These are phyloP conservation scores for Neopipo cinnamomea DNA, from an alignment of 2,113 vertebrate genomes.

Conservation along the genomic window DNA sequence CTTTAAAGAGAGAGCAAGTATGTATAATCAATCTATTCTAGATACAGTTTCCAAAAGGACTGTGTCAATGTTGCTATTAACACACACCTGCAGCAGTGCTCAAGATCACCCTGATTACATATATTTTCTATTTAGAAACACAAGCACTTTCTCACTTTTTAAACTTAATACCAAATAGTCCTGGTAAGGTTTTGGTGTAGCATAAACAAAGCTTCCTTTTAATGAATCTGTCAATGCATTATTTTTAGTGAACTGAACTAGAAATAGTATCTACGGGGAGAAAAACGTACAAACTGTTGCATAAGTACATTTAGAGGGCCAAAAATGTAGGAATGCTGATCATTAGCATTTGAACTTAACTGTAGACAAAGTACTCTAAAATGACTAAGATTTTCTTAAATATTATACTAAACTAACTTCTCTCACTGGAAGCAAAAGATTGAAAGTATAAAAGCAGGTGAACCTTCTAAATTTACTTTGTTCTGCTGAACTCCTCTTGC, in stretches of 20 bases:
- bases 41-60: fast-evolving
- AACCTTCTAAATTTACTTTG: not conserved
- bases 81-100: fast-evolving
- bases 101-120: fast-evolving
- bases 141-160: fast-evolving
- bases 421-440: not conserved
- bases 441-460: not conserved
- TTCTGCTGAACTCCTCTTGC: not conserved
- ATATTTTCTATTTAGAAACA: not conserved
- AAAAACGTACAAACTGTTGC: not conserved
- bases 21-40: fast-evolving
- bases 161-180: no score
- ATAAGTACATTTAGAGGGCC: not conserved
- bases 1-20: fast-evolving
- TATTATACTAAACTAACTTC: not conserved
- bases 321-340: not conserved
- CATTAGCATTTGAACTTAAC: not conserved
- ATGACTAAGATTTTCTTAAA: not conserved
- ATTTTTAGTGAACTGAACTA: not conserved
- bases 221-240: fast-evolving
- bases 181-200: not conserved
- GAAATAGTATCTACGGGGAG: not conserved
- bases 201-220: not conserved
- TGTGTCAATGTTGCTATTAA: fast-evolving
- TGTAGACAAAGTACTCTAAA: not conserved